Base-by-base conservation (phyloP, 2,113 vertebrate genomes). In the Melanotaenia duboulayi region DNA sequence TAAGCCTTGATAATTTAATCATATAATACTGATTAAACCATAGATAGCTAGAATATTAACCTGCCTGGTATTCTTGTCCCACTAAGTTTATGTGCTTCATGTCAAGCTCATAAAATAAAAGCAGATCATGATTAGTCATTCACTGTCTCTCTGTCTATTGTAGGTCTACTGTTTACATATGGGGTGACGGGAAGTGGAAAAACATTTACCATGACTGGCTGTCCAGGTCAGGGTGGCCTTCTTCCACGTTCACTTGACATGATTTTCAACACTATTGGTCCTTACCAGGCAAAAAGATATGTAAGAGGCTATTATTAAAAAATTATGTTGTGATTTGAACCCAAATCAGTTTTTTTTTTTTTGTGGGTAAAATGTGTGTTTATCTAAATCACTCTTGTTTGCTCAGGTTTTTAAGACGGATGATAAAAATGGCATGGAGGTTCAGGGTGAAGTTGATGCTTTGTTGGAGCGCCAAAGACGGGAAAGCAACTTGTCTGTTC, bases 181-280 rank as follows among this genome's bases (percentile, higher is more conserved):
- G 97, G 98, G 0, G 97, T 99, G 76, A 99, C 98, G 0, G 97
- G 97, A 72, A 99, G 97, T 11, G 98, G 98, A n/a, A 99, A 99
- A 82, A 99, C 97, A 0, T 94, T 95, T 80, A 99, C 97, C 8
- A 99, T 99, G 98, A 98, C 97, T 0, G 98, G 98, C 0, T 96
- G 96, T 11, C 95, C 96, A 0, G 97, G 98, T 0, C 95, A 94
- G 0, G 97, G 96, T 40, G 98, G 98, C 0, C 95, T 99, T 22
- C 95, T 99, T 46, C 98, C 97, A 0, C 96, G 97, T 0, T 97
- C 95, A 28, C 87, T 99, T 14, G 93, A 96, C 86, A 98, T 97
- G 97, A 95, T 99, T 67, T 99, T 99, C 74, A 98, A 97, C 89
- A 99, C 95, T 74, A 94, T 98, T 9, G 93, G 95, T 4, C 89